phyloP scores from a whole-genome alignment of 2,888 invertebrate genomes.

The Pristionchus maxplancki region DNA sequence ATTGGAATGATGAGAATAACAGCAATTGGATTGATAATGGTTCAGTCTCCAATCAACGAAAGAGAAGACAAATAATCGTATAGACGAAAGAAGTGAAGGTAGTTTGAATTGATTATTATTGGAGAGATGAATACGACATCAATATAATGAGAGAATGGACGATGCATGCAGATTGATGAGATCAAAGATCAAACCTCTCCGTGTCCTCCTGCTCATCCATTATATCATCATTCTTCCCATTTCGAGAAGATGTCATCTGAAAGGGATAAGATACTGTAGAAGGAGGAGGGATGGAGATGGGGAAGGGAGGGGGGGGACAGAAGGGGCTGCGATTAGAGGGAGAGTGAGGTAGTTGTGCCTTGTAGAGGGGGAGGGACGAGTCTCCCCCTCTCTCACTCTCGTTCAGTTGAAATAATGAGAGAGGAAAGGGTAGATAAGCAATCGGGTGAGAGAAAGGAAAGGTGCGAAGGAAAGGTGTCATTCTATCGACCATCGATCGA shows the following conservation, averaged over 20 bases:
- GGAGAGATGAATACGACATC: background rate
- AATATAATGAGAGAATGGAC: background rate
- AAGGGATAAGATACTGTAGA: background rate
- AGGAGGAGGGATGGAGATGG: background rate
- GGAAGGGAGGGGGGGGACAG: background rate
- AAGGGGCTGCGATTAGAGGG: constrained; percentile 17
- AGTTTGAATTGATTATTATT: background rate
- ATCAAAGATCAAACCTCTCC: constrained; percentile 23
- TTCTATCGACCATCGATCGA: constrained; percentile 12
- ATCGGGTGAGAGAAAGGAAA: constrained; percentile 36
- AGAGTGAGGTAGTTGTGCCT: constrained; percentile 42
- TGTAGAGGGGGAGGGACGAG: constrained; percentile 25
- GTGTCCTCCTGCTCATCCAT: background rate
- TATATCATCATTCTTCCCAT: constrained; percentile 27
- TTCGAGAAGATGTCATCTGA: constrained; percentile 48
- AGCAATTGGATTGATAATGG: background rate
- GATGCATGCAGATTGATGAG: background rate
- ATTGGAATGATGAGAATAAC: background rate
- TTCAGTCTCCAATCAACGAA: background rate
- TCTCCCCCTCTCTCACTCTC: background rate
- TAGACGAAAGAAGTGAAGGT: background rate
- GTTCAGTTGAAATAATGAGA: constrained; percentile 21
- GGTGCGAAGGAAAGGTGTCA: constrained; percentile 9
- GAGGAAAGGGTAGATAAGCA: constrained; percentile 29
- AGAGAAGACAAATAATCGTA: background rate